Conservation (phyloP, 2,113 vertebrate species). For the Glaucidium brasilianum region DNA sequence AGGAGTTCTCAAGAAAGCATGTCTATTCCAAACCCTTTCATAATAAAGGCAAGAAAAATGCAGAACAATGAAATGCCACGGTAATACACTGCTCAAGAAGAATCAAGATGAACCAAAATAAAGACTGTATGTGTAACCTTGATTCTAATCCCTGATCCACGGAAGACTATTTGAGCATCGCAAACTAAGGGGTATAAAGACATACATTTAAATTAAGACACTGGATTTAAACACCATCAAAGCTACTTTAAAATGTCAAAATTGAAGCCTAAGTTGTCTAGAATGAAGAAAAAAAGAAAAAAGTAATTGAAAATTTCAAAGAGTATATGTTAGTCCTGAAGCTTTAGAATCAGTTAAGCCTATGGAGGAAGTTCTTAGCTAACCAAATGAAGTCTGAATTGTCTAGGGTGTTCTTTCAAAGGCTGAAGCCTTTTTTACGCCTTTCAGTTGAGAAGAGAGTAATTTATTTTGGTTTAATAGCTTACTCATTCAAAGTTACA, state of each 20-base stretch:
- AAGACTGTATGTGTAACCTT: background rate
- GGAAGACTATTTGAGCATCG: background rate
- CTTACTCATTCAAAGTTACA: background rate
- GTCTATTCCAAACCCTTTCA: background rate
- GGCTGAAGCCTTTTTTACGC: background rate
- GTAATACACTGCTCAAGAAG: background rate
- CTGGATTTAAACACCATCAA: background rate
- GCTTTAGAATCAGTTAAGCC: background rate
- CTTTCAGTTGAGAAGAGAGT: background rate
- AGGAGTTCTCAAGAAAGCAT: background rate
- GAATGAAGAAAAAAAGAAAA: background rate
- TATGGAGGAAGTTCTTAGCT: background rate
- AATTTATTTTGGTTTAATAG: background rate
- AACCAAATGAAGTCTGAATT: background rate
- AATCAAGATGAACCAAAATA: background rate
- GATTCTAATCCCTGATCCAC: background rate
- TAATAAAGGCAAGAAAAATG: background rate
- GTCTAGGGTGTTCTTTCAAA: background rate
- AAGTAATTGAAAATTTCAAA: background rate
- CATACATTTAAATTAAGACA: background rate
- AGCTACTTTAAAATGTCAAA: background rate
- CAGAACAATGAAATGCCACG: background rate
- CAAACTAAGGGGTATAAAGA: background rate
- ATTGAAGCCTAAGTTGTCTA: background rate
- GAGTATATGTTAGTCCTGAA: background rate